A percentile compares a stretch with the other conserved stretches of the same genome.
These are phyloP conservation scores for Drosophila bocki DNA, from an alignment of 1,140 invertebrate species.

Conservation along the genomic window DNA sequence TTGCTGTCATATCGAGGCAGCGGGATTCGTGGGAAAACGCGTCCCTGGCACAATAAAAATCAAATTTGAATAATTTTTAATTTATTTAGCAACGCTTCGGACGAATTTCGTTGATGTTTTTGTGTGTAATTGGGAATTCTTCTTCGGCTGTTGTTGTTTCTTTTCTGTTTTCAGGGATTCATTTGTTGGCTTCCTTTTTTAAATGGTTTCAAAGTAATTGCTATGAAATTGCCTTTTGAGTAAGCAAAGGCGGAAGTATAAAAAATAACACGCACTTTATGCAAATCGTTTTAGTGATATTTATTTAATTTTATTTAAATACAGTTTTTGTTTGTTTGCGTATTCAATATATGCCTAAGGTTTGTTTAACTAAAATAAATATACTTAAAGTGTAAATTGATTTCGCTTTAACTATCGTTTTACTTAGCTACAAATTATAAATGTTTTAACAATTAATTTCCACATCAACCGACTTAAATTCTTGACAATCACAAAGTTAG, in stretches of 20 bases:
- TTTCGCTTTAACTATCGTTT: conserved; percentile 58
- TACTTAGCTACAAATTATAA: conserved; percentile 63
- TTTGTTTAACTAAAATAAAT: conserved; percentile 20
- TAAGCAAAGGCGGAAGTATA: neutral
- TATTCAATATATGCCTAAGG: conserved; percentile 39
- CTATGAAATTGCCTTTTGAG: conserved; percentile 46
- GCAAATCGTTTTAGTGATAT: conserved; percentile 38
- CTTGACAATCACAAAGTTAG: conserved; percentile 81
- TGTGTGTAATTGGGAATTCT: conserved; percentile 35
- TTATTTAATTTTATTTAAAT: conserved; percentile 50
- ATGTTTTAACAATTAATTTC: conserved; percentile 51
- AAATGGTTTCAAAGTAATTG: conserved; percentile 59
- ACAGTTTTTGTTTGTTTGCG: conserved; percentile 13
- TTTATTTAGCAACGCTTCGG: conserved; percentile 65
- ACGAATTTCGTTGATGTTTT: conserved; percentile 19
- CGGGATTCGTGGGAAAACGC: neutral
- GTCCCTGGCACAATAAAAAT: conserved; percentile 67
- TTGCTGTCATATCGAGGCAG: conserved; percentile 10
- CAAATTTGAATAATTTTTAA: conserved; percentile 82
- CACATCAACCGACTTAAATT: conserved; percentile 71
- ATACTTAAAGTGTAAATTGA: conserved; percentile 43
- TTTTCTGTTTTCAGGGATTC: conserved; percentile 9
- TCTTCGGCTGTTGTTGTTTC: conserved; percentile 13
- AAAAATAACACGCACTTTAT: conserved; percentile 12
- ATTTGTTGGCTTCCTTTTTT: conserved; percentile 37